Conservation (phyloP, 2,113 vertebrate genomes). For the Laticauda colubrina region DNA sequence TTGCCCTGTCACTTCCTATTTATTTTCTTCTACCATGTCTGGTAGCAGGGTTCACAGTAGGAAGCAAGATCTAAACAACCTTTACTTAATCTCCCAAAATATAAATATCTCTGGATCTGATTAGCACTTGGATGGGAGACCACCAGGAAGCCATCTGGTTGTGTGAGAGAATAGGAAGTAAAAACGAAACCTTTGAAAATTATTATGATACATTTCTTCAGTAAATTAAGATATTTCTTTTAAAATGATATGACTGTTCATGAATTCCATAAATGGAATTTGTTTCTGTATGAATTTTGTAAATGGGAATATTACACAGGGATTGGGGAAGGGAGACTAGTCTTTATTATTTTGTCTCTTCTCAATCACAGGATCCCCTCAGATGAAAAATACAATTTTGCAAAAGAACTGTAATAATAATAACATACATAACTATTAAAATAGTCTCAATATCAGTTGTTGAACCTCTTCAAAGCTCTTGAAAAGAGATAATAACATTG, state of each 20-base stretch:
- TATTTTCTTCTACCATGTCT: background rate
- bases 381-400: background rate
- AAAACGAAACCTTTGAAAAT: background rate
- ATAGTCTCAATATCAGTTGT: background rate
- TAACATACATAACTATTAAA: background rate
- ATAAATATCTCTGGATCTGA: background rate
- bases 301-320: background rate
- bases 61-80: background rate
- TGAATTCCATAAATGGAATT: background rate
- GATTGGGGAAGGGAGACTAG: background rate
- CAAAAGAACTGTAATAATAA: background rate
- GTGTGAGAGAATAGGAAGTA: background rate
- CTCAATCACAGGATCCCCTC: background rate
- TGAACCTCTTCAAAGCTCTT: background rate
- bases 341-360: background rate
- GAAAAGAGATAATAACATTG: background rate
- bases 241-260: background rate
- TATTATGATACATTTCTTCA: background rate
- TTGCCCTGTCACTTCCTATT: background rate
- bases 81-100: background rate
- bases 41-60: background rate
- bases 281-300: background rate
- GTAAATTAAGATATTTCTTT: background rate
- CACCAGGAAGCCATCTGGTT: background rate
- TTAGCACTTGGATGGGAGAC: background rate